Percentiles rank a stretch among this genome's conserved stretches.
These are phyloP conservation scores for Hyaena hyaena DNA, from an alignment of 2,113 vertebrate species.

Conservation along the genomic window DNA sequence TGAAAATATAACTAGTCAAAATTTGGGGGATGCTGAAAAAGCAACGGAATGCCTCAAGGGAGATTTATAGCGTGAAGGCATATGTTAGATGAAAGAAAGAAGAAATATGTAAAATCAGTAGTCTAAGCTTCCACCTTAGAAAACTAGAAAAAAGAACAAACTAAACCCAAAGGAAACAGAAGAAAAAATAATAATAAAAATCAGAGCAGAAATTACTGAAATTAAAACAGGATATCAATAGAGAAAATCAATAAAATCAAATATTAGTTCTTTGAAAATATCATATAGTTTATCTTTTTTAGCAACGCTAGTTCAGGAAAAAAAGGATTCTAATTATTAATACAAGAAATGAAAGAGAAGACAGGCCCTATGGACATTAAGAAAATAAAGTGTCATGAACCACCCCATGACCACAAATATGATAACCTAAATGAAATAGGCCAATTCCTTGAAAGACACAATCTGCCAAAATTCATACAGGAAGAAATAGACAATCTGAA, in stretches of 20 bases:
- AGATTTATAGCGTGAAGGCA: background rate
- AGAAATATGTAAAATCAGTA: background rate
- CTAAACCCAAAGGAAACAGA: background rate
- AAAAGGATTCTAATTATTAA: background rate
- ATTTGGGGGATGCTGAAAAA: background rate
- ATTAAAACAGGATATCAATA: background rate
- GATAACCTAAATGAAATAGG: background rate
- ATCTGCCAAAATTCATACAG: background rate
- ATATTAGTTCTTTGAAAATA: background rate
- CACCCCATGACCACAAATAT: background rate
- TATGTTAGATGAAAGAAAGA: background rate
- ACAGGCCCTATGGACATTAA: background rate
- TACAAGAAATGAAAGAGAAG: background rate
- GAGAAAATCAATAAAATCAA: background rate
- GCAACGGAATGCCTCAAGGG: background rate
- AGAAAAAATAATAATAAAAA: background rate
- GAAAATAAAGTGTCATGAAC: background rate
- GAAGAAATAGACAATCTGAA: background rate
- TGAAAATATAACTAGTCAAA: background rate
- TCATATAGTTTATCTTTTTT: background rate
- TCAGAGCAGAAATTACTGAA: background rate
- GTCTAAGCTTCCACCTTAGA: background rate
- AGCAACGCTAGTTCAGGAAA: background rate
- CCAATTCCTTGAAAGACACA: background rate
- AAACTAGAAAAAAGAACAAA: background rate